Evolutionary conservation across 1,140 invertebrate species (phyloP).

Genomic region (Brachionus plicatilis): DNA sequence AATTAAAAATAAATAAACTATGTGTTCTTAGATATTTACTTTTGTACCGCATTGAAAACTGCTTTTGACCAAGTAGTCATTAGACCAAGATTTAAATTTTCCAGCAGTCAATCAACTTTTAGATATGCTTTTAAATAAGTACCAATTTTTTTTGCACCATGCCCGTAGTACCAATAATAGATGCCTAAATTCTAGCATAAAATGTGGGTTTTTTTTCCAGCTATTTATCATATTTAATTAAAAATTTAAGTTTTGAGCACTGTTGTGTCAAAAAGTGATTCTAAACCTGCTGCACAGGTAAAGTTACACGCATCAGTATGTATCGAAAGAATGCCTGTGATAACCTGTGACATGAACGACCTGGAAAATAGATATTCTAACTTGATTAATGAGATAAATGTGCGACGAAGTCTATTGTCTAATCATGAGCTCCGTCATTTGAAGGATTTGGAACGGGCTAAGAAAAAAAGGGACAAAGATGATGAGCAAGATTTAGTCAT

Average conservation of each 20-base stretch:
- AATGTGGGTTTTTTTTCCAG: background rate
- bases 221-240: background rate
- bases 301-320: background rate
- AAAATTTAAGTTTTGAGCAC: background rate
- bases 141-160: background rate
- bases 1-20: no score
- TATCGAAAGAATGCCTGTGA: conserved; percentile 24
- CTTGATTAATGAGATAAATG: conserved; percentile 39
- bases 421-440: conserved; percentile 37
- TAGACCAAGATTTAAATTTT: no score
- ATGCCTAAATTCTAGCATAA: background rate
- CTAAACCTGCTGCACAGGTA: background rate
- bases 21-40: background rate
- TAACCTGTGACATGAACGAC: conserved; percentile 39
- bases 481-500: conserved; percentile 24
- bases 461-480: background rate
- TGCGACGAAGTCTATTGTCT: conserved; percentile 35
- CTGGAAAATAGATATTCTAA: conserved; percentile 32
- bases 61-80: conserved; percentile 6
- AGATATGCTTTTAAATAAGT: background rate
- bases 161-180: background rate
- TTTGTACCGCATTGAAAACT: background rate
- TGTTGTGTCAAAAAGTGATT: background rate
- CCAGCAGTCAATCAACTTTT: background rate
- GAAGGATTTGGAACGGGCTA: background rate